Evolutionary conservation across 2,888 invertebrate genomes (phyloP).

Genomic region (Rotaria magnacalcarata): DNA sequence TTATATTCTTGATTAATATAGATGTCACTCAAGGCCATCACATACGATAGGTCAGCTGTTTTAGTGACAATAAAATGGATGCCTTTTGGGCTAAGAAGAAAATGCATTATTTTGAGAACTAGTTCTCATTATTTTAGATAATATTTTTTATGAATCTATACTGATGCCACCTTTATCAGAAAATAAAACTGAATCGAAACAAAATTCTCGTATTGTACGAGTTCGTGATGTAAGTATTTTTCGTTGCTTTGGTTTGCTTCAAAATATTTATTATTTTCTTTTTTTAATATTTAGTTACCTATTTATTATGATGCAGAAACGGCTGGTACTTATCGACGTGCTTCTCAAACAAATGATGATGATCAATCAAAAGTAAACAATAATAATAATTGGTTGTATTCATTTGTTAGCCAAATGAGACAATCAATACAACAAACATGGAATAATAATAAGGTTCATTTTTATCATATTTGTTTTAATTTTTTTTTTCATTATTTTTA

Average conservation of each 20-base stretch:
- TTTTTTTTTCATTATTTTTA: background rate
- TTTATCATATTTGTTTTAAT: background rate
- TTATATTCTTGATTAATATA: too few relatives aligned
- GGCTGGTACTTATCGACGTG: background rate
- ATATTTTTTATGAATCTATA: background rate
- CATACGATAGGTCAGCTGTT: background rate
- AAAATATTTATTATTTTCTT: background rate
- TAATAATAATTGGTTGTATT: background rate
- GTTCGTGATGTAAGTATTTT: slow-evolving; percentile 1
- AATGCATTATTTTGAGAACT: background rate
- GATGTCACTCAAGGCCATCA: background rate
- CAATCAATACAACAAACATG: slow-evolving; percentile 11
- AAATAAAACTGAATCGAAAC: background rate
- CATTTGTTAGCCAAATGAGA: background rate
- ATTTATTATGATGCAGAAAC: background rate
- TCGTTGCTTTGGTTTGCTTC: background rate
- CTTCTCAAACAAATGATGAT: background rate
- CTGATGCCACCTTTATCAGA: background rate
- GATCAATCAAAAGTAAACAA: background rate
- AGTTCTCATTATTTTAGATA: background rate
- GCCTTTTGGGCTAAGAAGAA: background rate
- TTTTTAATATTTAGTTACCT: background rate
- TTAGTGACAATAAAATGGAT: background rate
- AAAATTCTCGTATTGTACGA: background rate
- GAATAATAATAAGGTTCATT: background rate